Evolutionary conservation across 2,888 invertebrate genomes (phyloP).

Genomic region (Drosophila anomalata): DNA sequence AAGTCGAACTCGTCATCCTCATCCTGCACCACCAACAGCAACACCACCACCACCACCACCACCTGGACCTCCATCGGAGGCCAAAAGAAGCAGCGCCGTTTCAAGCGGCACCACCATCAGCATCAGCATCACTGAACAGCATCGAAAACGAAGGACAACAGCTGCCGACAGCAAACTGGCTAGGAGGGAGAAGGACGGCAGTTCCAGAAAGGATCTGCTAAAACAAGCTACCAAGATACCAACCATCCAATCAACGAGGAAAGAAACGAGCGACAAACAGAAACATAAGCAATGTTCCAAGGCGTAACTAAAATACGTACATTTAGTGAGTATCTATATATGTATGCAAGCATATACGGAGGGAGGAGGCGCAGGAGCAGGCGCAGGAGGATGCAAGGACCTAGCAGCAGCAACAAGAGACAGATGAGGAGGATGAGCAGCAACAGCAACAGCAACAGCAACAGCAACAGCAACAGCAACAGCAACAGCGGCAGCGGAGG

Average conservation of each 20-base stretch:
- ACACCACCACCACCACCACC: slow-evolving; percentile 1
- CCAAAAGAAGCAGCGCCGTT: slow-evolving; percentile 17
- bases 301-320: slow-evolving; percentile 43
- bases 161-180: slow-evolving; percentile 8
- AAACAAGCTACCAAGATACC: slow-evolving; percentile 1
- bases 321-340: slow-evolving; percentile 43
- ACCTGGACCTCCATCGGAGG: slow-evolving; percentile 4
- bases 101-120: slow-evolving; percentile 16
- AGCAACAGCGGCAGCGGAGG: slow-evolving; percentile 4
- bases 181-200: slow-evolving; percentile 5
- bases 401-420: not conserved
- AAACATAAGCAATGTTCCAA: slow-evolving; percentile 65
- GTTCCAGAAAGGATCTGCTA: slow-evolving; percentile 1
- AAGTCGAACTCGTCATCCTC: not conserved
- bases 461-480: slow-evolving; percentile 2
- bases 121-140: slow-evolving; percentile 3
- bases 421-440: not conserved
- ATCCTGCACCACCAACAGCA: slow-evolving; percentile 7
- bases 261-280: slow-evolving; percentile 10
- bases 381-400: not conserved
- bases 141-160: slow-evolving; percentile 12
- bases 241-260: slow-evolving; percentile 1
- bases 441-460: slow-evolving; percentile 4
- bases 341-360: slow-evolving; percentile 25
- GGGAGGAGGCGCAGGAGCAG: not conserved